These are phyloP conservation scores for Mesoligia furuncula DNA, from an alignment of 2,888 invertebrate species.

Conservation along the genomic window DNA sequence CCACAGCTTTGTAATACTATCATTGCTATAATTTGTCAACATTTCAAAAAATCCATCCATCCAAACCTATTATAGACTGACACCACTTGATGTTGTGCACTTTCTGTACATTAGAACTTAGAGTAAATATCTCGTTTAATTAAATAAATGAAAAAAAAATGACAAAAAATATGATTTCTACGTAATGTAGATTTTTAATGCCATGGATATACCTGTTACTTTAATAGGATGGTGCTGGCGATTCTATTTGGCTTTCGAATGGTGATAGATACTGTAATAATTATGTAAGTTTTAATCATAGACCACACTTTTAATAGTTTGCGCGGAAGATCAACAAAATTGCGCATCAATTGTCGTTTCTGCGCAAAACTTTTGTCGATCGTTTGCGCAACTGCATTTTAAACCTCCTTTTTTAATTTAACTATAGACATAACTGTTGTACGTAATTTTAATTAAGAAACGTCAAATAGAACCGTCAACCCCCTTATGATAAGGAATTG, in stretches of 20 bases:
- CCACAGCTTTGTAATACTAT: conserved; percentile 70
- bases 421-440: conserved; percentile 34
- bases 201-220: conserved; percentile 69
- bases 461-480: conserved; percentile 73
- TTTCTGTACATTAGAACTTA: conserved; percentile 85
- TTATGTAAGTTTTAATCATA: conserved; percentile 30
- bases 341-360: neutral
- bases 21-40: conserved; percentile 68
- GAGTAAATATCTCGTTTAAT: conserved; percentile 79
- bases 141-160: conserved; percentile 73
- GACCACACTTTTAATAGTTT: conserved; percentile 22
- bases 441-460: conserved; percentile 75
- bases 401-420: conserved; percentile 42
- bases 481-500: conserved; percentile 82
- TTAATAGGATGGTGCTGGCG: conserved; percentile 44
- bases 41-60: conserved; percentile 86
- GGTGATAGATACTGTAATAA: conserved; percentile 36
- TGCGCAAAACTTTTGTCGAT: neutral
- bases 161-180: conserved; percentile 73
- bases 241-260: conserved; percentile 50
- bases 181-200: conserved; percentile 69
- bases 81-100: conserved; percentile 89
- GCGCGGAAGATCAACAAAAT: neutral
- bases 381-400: conserved; percentile 20
- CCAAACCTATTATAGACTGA: conserved; percentile 88